Conservation (phyloP, 2,888 invertebrate genomes). For the Idaea dimidiata region DNA sequence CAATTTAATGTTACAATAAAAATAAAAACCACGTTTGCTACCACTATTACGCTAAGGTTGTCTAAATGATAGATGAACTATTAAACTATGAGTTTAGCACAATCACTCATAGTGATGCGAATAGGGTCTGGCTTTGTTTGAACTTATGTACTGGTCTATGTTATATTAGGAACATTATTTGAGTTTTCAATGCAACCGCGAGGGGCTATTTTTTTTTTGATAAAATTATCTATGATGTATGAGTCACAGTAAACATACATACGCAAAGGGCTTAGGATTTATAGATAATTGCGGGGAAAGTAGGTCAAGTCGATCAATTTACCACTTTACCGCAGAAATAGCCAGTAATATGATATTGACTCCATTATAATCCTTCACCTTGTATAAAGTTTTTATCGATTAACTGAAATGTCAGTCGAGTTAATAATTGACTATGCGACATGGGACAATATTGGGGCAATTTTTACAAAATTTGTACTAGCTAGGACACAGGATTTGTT, state of each 20-base stretch:
- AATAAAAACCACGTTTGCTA: conserved; percentile 40
- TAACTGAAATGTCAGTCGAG: conserved; percentile 18
- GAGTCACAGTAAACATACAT: neutral
- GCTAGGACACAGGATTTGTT: too few species aligned
- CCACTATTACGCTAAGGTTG: conserved; percentile 52
- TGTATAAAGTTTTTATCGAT: conserved; percentile 18
- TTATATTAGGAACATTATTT: neutral
- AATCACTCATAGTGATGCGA: conserved; percentile 78
- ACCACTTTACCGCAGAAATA: neutral
- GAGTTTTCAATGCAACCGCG: neutral
- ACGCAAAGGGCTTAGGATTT: neutral
- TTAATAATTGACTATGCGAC: neutral
- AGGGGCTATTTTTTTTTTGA: neutral
- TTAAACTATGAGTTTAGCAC: conserved; percentile 79
- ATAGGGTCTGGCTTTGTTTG: conserved; percentile 45
- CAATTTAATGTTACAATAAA: conserved; percentile 42
- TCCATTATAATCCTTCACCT: conserved; percentile 28
- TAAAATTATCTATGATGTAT: neutral
- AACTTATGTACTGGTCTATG: conserved; percentile 6
- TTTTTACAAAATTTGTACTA: too few species aligned
- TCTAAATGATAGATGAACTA: conserved; percentile 66
- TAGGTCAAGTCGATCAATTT: neutral
- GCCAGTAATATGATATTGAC: conserved; percentile 15
- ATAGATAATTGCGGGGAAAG: neutral
- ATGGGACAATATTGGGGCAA: neutral